phyloP scores from a whole-genome alignment of 2,888 invertebrate species.

The Acronicta psi region DNA sequence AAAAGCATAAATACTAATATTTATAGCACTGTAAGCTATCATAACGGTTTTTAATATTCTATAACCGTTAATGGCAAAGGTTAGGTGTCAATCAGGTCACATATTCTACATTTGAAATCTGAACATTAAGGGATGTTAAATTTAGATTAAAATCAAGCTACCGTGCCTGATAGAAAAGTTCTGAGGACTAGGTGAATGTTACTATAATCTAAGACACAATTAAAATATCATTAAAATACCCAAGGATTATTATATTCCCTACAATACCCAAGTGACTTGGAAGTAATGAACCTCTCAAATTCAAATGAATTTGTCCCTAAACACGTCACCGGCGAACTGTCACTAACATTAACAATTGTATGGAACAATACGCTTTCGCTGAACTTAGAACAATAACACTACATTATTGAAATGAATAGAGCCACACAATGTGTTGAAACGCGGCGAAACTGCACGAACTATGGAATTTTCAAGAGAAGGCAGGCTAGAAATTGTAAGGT shows the following conservation, averaged over 20 bases:
- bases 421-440: constrained; percentile 46
- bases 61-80: too few relatives aligned
- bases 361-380: constrained; percentile 56
- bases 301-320: constrained; percentile 42
- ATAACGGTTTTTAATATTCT: too few relatives aligned
- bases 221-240: constrained; percentile 6
- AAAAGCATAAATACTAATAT: too few relatives aligned
- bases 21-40: too few relatives aligned
- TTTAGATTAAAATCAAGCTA: too few relatives aligned
- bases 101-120: too few relatives aligned
- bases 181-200: not conserved
- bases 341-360: constrained; percentile 54
- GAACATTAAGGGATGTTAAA: too few relatives aligned
- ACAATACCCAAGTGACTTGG: constrained; percentile 25
- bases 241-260: constrained; percentile 29
- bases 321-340: constrained; percentile 48
- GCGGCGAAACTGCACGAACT: constrained; percentile 42
- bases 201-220: not conserved
- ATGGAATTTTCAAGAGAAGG: constrained; percentile 43
- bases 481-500: constrained; percentile 30
- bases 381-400: constrained; percentile 52
- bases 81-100: not conserved
- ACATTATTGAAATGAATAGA: constrained; percentile 57
- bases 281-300: constrained; percentile 36
- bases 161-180: too few relatives aligned